A percentile compares a stretch with the other conserved stretches of the same genome.
These are phyloP conservation scores for Tachysurus vachellii DNA, from an alignment of 2,113 vertebrate species.

Conservation along the genomic window DNA sequence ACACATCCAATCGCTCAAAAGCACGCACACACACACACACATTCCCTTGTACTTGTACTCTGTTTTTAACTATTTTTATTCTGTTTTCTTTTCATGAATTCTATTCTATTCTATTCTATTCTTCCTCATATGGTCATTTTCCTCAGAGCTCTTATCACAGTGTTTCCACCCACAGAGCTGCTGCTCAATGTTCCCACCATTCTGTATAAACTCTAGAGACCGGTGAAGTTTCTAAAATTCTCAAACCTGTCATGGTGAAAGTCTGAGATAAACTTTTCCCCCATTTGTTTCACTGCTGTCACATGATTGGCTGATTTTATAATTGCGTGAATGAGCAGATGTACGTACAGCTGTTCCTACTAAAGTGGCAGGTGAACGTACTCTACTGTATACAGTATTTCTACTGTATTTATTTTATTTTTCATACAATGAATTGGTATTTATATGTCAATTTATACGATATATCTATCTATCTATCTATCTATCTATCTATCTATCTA, in stretches of 20 bases:
- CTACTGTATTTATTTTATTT: background rate
- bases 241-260: background rate
- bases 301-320: conserved; percentile 9
- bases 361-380: background rate
- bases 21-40: too few species aligned
- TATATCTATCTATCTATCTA: too few species aligned
- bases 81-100: too few species aligned
- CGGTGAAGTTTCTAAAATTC: background rate
- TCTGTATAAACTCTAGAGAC: background rate
- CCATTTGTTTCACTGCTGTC: background rate
- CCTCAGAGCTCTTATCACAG: background rate
- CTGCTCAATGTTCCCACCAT: background rate
- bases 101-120: too few species aligned
- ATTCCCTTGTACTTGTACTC: too few species aligned
- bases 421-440: background rate
- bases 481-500: too few species aligned
- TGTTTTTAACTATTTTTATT: too few species aligned
- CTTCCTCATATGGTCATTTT: too few species aligned
- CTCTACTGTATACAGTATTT: background rate
- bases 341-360: background rate
- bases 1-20: too few species aligned
- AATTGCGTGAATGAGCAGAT: background rate
- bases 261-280: background rate
- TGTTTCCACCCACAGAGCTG: background rate
- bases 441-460: background rate